These are phyloP conservation scores for Drosophila eohydei DNA, from an alignment of 2,888 invertebrate genomes.

Conservation along the genomic window DNA sequence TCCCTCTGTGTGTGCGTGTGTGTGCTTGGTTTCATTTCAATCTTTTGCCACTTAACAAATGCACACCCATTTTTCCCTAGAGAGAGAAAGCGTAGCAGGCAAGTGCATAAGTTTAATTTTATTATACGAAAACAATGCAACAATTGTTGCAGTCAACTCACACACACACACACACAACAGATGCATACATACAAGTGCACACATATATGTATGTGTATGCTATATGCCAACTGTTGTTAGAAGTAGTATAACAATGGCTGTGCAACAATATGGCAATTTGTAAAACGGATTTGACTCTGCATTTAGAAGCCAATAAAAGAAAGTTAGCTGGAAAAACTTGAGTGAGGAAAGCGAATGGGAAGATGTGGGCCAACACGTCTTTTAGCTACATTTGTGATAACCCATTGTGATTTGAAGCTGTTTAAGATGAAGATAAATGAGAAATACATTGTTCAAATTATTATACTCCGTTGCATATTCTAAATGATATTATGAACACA, in stretches of 20 bases:
- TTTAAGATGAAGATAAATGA: neutral
- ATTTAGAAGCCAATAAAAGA: conserved; percentile 74
- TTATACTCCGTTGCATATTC: neutral
- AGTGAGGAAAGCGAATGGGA: neutral
- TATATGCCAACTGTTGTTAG: conserved; percentile 33
- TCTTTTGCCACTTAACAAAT: conserved; percentile 80
- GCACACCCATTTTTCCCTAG: conserved; percentile 61
- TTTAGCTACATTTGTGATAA: conserved; percentile 2
- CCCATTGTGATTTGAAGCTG: neutral
- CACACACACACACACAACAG: conserved; percentile 19
- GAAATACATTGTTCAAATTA: neutral
- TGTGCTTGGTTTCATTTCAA: conserved; percentile 72
- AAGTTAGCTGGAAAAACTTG: conserved; percentile 48
- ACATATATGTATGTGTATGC: neutral
- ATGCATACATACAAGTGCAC: conserved; percentile 7
- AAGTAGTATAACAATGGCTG: conserved; percentile 46
- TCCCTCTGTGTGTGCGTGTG: conserved; percentile 10
- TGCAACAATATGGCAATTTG: conserved; percentile 68
- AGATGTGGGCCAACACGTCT: conserved; percentile 4
- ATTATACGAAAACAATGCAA: conserved; percentile 78
- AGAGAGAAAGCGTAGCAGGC: conserved; percentile 39
- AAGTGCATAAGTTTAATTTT: conserved; percentile 77
- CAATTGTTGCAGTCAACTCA: conserved; percentile 56
- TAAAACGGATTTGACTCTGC: conserved; percentile 72
- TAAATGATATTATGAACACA: neutral